phyloP scores from a whole-genome alignment of 2,888 invertebrate genomes.

The Drepana falcataria region DNA sequence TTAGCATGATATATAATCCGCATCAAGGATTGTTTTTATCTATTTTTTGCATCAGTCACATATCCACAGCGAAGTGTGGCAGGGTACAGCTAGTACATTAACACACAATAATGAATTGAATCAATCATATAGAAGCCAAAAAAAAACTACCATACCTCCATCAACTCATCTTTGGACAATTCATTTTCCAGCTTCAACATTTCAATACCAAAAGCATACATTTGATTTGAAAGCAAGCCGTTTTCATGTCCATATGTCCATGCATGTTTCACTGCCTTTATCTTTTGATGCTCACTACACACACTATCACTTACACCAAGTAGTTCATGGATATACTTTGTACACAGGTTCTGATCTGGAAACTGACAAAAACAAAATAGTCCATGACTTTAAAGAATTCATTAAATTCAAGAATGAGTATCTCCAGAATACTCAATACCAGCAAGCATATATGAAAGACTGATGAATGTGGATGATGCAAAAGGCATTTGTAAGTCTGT shows the following conservation, averaged over 20 bases:
- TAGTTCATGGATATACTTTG: constrained; percentile 59
- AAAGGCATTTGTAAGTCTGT: no score
- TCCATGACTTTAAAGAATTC: constrained; percentile 1
- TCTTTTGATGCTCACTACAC: constrained; percentile 49
- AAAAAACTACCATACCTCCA: constrained; percentile 36
- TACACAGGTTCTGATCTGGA: constrained; percentile 58
- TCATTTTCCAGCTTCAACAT: constrained; percentile 53
- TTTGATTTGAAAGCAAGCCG: constrained; percentile 53
- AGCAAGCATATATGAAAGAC: no score
- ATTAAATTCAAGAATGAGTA: constrained; percentile 2
- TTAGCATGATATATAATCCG: no score
- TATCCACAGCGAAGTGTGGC: no score
- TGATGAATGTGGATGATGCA: no score
- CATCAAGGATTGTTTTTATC: no score
- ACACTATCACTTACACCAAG: constrained; percentile 41
- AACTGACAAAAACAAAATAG: constrained; percentile 34
- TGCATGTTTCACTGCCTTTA: constrained; percentile 55
- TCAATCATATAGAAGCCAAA: no score
- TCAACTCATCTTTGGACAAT: constrained; percentile 39
- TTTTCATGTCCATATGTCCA: constrained; percentile 61
- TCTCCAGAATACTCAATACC: background rate
- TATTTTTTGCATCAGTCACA: no score
- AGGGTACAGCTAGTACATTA: no score
- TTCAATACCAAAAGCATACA: constrained; percentile 64
- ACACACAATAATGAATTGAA: no score